Conservation (phyloP, 2,113 vertebrate genomes). For the Petrocephalus microphthalmus region DNA sequence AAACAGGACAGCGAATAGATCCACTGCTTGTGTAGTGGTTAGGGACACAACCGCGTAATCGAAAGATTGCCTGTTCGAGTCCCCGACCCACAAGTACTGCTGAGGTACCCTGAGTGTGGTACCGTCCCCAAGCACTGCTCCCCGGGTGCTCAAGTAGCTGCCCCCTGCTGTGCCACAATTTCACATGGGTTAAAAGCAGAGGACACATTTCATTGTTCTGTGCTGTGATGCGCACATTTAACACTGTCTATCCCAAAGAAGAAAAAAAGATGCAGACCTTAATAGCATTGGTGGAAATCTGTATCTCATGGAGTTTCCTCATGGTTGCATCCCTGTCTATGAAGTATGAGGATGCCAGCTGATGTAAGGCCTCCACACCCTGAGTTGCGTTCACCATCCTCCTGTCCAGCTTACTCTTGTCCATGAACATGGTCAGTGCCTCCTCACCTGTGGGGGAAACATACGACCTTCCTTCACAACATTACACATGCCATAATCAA, state of each 20-base stretch:
- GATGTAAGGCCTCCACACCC: slow-evolving; percentile 92
- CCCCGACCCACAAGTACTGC: too few species aligned
- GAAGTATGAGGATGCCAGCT: slow-evolving; percentile 96
- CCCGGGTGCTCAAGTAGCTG: too few species aligned
- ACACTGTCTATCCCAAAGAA: background rate
- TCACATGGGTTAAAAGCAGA: too few species aligned
- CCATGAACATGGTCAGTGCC: slow-evolving; percentile 98
- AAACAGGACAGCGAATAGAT: background rate
- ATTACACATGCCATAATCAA: background rate
- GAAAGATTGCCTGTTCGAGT: too few species aligned
- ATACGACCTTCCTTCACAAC: background rate
- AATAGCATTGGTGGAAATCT: slow-evolving; percentile 96
- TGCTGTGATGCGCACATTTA: too few species aligned
- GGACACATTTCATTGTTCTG: too few species aligned
- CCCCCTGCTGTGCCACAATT: too few species aligned
- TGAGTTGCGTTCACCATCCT: slow-evolving; percentile 89
- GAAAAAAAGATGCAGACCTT: slow-evolving; percentile 65
- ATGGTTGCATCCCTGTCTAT: slow-evolving; percentile 96
- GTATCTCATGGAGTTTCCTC: slow-evolving; percentile 96
- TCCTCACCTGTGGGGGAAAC: slow-evolving; percentile 76
- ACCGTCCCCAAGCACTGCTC: too few species aligned
- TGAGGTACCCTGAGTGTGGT: too few species aligned
- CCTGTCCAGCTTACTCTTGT: slow-evolving; percentile 89
- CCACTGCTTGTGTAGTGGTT: too few species aligned
- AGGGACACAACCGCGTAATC: too few species aligned